Evolutionary conservation across 2,113 vertebrate species (phyloP).

Genomic region (Euleptes europaea): DNA sequence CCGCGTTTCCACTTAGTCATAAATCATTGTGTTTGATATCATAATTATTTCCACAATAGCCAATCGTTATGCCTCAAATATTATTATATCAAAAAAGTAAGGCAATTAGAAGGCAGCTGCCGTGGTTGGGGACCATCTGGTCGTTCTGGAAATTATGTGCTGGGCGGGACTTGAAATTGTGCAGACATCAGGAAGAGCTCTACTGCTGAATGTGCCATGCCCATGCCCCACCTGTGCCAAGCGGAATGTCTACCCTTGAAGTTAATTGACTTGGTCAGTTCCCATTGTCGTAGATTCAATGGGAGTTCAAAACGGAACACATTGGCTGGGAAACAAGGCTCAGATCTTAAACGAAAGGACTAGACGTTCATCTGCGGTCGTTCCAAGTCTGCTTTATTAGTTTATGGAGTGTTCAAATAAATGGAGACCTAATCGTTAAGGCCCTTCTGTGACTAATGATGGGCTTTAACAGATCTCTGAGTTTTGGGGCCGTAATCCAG

Average conservation of each 20-base stretch:
- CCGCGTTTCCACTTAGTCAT: constrained; percentile 1
- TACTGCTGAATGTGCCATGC: neutral
- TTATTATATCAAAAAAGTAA: constrained; percentile 54
- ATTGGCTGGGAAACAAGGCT: neutral
- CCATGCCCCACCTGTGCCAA: constrained; percentile 17
- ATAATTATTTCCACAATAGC: constrained; percentile 54
- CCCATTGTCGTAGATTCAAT: neutral
- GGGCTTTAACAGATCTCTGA: neutral
- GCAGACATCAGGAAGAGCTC: constrained; percentile 33
- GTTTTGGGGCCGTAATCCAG: neutral
- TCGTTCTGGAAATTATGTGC: constrained; percentile 46
- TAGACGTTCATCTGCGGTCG: neutral
- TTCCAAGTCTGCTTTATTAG: neutral
- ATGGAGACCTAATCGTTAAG: neutral
- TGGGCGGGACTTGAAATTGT: constrained; percentile 54
- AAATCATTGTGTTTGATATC: constrained; percentile 43
- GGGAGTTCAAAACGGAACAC: neutral
- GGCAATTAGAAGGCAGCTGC: constrained; percentile 63
- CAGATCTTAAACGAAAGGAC: rapidly evolving
- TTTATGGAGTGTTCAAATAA: neutral
- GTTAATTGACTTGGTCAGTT: neutral
- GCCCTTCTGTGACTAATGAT: neutral
- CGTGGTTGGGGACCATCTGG: constrained; percentile 62
- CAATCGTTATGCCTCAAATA: constrained; percentile 65
- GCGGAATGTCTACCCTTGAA: neutral